Base-by-base conservation (phyloP, 2,113 vertebrate species). In the Pterocles gutturalis region DNA sequence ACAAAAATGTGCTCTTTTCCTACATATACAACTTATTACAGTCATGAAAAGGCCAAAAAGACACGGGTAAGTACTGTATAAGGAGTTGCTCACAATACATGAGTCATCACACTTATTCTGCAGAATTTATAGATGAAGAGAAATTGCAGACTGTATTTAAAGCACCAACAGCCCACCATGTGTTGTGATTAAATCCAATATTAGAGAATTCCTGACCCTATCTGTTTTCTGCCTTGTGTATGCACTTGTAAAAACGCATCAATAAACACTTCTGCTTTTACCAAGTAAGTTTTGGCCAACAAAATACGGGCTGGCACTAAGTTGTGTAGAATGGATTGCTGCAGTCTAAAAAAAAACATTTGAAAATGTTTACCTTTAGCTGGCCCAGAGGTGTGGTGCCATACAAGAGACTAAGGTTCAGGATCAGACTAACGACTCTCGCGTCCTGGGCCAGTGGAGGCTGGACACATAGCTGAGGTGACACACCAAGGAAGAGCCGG, bases 321-420 rank as follows among this genome's bases (percentile, higher is more conserved):
- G 54, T n/a, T 0, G 28, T 79, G 97, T 69, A 85, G 90, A 89
- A 96, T 10, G 61, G 96, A 93, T 72, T 97, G 96, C 86, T 83
- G 92, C 91, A 96, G 88, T 94, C 97, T 93, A 86, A 89, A 95
- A 87, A 89, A 95, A 97, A 98, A 97, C 81, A 97, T 60, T 93
- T 97, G 93, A 96, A 97, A 97, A 70, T 87, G 92, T 97, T 98
- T 98, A 98, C 97, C 98, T 98, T 96, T 85, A 95, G 96, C 97
- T 97, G 96, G 97, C 97, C 96, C 98, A 95, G 96, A 96, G 97
- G 93, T 81, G 97, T 96, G 54, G 95, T 93, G 82, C 97, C 97
- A 98, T 62, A 97, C 96, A 98, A 98, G 96, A 97, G 95, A 97
- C 98, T 98, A 98, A 97, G 96, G 96, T 94, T 98, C 96, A 97